phyloP scores from a whole-genome alignment of 1,140 invertebrate genomes.

The Trichonephila clavata region DNA sequence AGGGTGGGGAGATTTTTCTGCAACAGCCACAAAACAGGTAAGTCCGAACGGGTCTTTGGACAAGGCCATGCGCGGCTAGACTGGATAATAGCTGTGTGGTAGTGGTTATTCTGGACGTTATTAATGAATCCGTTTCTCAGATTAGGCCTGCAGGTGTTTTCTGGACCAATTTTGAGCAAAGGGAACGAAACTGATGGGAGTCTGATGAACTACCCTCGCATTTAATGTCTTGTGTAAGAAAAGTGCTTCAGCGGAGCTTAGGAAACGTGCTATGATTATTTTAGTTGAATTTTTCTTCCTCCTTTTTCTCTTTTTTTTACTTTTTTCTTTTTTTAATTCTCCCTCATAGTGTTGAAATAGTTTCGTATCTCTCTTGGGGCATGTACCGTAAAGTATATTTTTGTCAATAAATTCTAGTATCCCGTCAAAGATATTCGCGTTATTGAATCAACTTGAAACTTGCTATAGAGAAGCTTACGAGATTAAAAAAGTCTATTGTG shows the following conservation, averaged over 20 bases:
- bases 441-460: background rate
- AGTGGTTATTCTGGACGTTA: slow-evolving; percentile 53
- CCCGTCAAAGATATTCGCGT: background rate
- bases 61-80: slow-evolving; percentile 37
- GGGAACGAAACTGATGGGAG: slow-evolving; percentile 11
- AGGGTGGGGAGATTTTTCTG: slow-evolving; percentile 29
- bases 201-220: slow-evolving; percentile 30
- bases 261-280: background rate
- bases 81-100: slow-evolving; percentile 33
- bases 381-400: background rate
- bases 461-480: too few species aligned
- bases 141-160: slow-evolving; percentile 34
- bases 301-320: background rate
- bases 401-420: background rate
- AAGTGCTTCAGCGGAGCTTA: background rate
- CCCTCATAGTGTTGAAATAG: background rate
- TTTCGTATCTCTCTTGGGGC: background rate
- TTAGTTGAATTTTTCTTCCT: background rate
- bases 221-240: slow-evolving; percentile 7
- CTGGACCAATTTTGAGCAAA: slow-evolving; percentile 10
- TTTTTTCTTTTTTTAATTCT: background rate
- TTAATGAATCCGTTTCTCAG: slow-evolving; percentile 63
- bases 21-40: slow-evolving; percentile 38
- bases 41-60: slow-evolving; percentile 21
- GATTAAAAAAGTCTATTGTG: too few species aligned